phyloP scores from a whole-genome alignment of 2,113 vertebrate species.

The Porphyrio hochstetteri region DNA sequence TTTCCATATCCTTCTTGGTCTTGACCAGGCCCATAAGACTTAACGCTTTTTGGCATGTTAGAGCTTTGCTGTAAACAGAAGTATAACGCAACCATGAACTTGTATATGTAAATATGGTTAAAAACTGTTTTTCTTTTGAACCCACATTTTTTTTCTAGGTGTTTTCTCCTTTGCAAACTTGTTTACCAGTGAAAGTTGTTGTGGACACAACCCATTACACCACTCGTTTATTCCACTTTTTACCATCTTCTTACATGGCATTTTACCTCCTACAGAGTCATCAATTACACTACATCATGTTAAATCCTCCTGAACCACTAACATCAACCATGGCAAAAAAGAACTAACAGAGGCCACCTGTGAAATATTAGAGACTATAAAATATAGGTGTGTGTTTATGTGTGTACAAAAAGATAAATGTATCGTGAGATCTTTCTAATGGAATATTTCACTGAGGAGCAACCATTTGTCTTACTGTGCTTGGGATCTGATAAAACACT shows the following conservation, averaged over 20 bases:
- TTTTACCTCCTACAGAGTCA: background rate
- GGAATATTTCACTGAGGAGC: background rate
- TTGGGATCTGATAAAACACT: background rate
- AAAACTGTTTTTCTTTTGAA: background rate
- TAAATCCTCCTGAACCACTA: background rate
- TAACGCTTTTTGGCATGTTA: background rate
- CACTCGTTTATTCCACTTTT: background rate
- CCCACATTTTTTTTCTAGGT: fast-evolving
- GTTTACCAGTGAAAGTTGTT: background rate
- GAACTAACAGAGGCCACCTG: background rate
- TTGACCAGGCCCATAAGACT: background rate
- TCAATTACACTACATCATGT: background rate
- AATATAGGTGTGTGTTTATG: background rate
- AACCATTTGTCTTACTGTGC: background rate
- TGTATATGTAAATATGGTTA: fast-evolving
- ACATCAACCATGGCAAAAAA: background rate
- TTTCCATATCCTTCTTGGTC: background rate
- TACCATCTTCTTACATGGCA: background rate
- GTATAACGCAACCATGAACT: fast-evolving
- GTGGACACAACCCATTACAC: background rate
- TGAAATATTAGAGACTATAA: background rate
- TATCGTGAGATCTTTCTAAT: background rate
- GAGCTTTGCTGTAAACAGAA: background rate
- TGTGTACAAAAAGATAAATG: background rate
- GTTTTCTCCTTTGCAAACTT: background rate